These are phyloP conservation scores for Oedothorax gibbosus DNA, from an alignment of 1,140 invertebrate species.

Conservation along the genomic window DNA sequence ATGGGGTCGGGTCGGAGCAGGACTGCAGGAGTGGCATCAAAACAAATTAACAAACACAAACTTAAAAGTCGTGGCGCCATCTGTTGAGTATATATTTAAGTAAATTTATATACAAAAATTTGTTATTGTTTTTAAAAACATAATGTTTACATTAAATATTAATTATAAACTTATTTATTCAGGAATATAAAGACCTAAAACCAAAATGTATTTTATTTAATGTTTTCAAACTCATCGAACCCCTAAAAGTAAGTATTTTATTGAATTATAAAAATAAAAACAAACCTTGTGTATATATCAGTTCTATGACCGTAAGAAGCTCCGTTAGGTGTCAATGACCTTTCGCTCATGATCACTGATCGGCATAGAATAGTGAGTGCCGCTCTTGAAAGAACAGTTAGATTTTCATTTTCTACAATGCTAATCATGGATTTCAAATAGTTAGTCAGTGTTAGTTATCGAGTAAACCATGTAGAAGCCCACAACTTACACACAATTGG, in stretches of 20 bases:
- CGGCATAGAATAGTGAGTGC: constrained; percentile 56
- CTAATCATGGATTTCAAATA: constrained; percentile 47
- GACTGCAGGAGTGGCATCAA: no score
- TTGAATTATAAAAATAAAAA: no score
- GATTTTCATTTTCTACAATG: constrained; percentile 34
- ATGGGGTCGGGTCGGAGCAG: no score
- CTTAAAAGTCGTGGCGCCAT: constrained; percentile 30
- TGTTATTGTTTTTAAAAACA: not conserved
- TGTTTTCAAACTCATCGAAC: not conserved
- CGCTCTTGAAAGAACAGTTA: constrained; percentile 29
- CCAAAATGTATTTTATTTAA: not conserved
- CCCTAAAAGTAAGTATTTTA: not conserved
- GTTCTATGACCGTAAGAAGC: constrained; percentile 55
- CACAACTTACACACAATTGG: not conserved
- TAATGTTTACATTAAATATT: no score
- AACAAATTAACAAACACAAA: not conserved
- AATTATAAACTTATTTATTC: not conserved
- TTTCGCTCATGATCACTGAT: constrained; percentile 59
- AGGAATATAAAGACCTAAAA: not conserved
- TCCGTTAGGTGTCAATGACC: constrained; percentile 61
- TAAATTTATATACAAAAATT: not conserved
- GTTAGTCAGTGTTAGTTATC: not conserved
- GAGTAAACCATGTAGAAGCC: not conserved
- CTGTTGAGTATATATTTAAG: not conserved
- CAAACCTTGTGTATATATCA: constrained; percentile 34